Percentiles rank a stretch among this genome's conserved stretches.
Evolutionary conservation across 2,888 invertebrate species (phyloP).

Genomic region (Agriotes lineatus): DNA sequence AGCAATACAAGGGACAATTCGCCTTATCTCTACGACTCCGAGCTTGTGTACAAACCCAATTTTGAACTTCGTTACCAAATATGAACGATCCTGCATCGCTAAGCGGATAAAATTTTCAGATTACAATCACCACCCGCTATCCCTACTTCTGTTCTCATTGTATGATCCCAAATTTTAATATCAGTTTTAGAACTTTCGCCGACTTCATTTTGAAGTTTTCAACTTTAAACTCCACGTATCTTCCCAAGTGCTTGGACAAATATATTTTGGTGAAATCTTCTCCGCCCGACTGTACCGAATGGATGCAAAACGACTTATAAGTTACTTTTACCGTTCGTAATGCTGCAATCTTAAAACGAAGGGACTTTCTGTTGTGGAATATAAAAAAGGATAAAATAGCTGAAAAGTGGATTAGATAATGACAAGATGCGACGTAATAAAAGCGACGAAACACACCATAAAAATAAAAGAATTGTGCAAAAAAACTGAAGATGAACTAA

Average conservation of each 20-base stretch:
- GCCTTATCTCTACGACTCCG: constrained; percentile 43
- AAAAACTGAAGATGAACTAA: too few species aligned
- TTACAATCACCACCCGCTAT: constrained; percentile 43
- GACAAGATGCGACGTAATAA: too few species aligned
- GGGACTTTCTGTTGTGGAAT: too few species aligned
- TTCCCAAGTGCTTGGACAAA: constrained; percentile 39
- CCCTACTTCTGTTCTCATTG: constrained; percentile 42
- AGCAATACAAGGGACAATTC: constrained; percentile 38
- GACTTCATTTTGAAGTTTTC: constrained; percentile 45
- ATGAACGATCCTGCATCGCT: constrained; percentile 32
- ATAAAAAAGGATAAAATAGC: too few species aligned
- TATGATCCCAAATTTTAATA: constrained; percentile 50
- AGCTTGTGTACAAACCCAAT: constrained; percentile 44
- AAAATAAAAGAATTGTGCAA: too few species aligned
- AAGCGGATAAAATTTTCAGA: constrained; percentile 43
- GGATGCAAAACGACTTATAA: too few species aligned
- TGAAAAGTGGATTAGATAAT: too few species aligned
- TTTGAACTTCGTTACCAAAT: constrained; percentile 45
- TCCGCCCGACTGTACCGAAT: too few species aligned
- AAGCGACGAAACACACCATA: too few species aligned
- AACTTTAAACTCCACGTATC: constrained; percentile 39
- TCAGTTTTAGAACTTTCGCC: constrained; percentile 46
- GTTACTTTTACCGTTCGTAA: too few species aligned
- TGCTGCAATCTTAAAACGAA: too few species aligned
- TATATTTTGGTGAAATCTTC: constrained; percentile 23